Evolutionary conservation across 1,140 invertebrate species (phyloP).

Genomic region (Thrips palmi): DNA sequence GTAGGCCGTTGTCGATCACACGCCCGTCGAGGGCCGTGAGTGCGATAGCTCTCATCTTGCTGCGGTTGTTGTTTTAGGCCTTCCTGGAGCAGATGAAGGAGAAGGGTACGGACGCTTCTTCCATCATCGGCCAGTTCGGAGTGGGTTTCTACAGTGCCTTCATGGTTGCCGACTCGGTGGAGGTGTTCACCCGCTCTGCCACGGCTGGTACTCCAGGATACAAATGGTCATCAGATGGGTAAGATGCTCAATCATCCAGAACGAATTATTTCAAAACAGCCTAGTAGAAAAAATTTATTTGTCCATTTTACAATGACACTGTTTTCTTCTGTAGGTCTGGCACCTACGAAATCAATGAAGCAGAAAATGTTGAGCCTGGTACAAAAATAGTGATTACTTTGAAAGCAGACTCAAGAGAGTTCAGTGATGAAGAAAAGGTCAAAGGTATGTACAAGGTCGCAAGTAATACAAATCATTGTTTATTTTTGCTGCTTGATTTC

Average conservation of each 20-base stretch:
- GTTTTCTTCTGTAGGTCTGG: constrained; percentile 42
- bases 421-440: constrained; percentile 68
- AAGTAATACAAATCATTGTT: neutral
- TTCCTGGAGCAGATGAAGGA: constrained; percentile 74
- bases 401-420: constrained; percentile 72
- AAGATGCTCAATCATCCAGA: constrained; percentile 16
- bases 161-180: constrained; percentile 89
- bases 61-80: constrained; percentile 26
- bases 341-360: constrained; percentile 72
- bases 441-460: constrained; percentile 33
- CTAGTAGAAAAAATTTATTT: neutral
- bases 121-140: constrained; percentile 95
- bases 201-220: constrained; percentile 43
- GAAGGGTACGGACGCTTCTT: constrained; percentile 39
- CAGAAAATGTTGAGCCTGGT: constrained; percentile 63
- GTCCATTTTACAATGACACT: constrained; percentile 8
- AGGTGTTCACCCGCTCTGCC: constrained; percentile 64
- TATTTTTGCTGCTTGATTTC: constrained; percentile 6
- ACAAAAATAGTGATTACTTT: constrained; percentile 88
- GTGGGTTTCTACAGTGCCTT: constrained; percentile 96
- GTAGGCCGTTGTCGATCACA: too few species aligned
- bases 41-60: too few species aligned
- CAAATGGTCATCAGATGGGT: constrained; percentile 83
- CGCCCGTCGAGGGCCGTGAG: too few species aligned
- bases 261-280: neutral